Base-by-base conservation (phyloP, 2,888 invertebrate species). In the Melanchra persicariae region DNA sequence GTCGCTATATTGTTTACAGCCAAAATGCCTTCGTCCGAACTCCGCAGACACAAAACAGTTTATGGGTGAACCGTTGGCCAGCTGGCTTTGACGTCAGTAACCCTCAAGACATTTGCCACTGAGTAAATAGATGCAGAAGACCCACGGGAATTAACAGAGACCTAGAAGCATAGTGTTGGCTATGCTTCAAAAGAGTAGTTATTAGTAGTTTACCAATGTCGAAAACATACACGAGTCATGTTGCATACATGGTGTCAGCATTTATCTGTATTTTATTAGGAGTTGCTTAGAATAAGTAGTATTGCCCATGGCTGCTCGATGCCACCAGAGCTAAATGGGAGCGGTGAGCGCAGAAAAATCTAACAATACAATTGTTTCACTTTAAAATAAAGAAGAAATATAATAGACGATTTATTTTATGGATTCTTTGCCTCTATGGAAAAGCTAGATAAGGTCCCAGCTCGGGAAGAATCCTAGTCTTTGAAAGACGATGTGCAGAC, bases 61-160 rank as follows among this genome's bases (percentile, higher is more conserved):
- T 74, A 81, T 64, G 65, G 63, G 24, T 60, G 60, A 61, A 59
- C 45, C 45, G 54, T 40, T 71, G 77, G 54, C 49, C 68, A 77
- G 77, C 54, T n/a, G 26, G 30, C 66, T 66, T 69, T 78, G 77
- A 85, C 83, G 85, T 83, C 75, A 79, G 57, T 54, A 37, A 70
- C 58, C 40, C 60, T 67, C 55, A 68, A 65, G 64, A 65, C 26
- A 15, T 49, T 40, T 26, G 45, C 45, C 57, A 70, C 43, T 40
- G 12, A 34, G 34, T 19, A 66, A 52, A 22, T 49, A 54, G 1
- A 51, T 2, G 2, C 78, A 79, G 80, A 79, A 79, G 51, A 19
- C 12, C 24, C 9, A 43, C 24, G 12, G 8, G 9, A 54, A n/a
- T n/a, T n/a, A n/a, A 19, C 0, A 2, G 17, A 66, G 19, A 51